Percentiles rank a stretch among this genome's conserved stretches.
phyloP scores from a whole-genome alignment of 2,113 vertebrate genomes.

The Lophotis ruficrista region DNA sequence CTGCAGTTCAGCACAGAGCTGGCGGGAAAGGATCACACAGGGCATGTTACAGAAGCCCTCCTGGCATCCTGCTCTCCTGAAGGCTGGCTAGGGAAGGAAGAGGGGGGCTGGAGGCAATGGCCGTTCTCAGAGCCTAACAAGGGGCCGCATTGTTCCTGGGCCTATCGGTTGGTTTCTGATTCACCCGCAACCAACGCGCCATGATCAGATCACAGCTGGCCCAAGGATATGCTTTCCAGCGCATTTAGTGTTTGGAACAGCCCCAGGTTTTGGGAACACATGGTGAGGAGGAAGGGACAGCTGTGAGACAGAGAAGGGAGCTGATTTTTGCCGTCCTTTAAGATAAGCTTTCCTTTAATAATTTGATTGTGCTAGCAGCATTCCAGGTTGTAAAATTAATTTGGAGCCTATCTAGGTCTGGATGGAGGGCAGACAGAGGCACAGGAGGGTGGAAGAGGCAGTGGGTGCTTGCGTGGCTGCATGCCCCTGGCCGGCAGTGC shows the following conservation, averaged over 20 bases:
- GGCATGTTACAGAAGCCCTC: neutral
- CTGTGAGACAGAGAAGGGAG: slow-evolving; percentile 51
- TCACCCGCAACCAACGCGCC: slow-evolving; percentile 58
- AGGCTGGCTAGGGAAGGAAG: neutral
- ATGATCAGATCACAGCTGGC: slow-evolving; percentile 79
- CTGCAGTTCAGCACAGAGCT: neutral
- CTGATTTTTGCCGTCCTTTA: slow-evolving; percentile 64
- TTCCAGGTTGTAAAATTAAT: slow-evolving; percentile 51
- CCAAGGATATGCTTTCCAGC: slow-evolving; percentile 76
- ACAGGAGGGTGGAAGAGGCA: slow-evolving; percentile 1
- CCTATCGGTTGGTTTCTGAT: slow-evolving; percentile 71
- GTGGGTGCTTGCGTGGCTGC: neutral
- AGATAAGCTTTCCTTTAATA: slow-evolving; percentile 64
- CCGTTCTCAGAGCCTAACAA: slow-evolving; percentile 58
- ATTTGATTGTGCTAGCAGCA: slow-evolving; percentile 64
- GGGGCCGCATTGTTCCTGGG: slow-evolving; percentile 68
- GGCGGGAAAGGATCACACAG: neutral
- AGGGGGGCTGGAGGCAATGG: neutral
- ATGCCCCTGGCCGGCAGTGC: neutral
- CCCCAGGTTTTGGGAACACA: slow-evolving; percentile 78
- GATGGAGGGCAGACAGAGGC: neutral
- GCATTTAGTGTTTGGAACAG: slow-evolving; percentile 75
- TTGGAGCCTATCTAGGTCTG: slow-evolving; percentile 37
- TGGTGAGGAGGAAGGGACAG: slow-evolving; percentile 67
- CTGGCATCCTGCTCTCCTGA: neutral